These are phyloP conservation scores for Oryctes rhinoceros DNA, from an alignment of 1,140 invertebrate genomes.

Conservation along the genomic window DNA sequence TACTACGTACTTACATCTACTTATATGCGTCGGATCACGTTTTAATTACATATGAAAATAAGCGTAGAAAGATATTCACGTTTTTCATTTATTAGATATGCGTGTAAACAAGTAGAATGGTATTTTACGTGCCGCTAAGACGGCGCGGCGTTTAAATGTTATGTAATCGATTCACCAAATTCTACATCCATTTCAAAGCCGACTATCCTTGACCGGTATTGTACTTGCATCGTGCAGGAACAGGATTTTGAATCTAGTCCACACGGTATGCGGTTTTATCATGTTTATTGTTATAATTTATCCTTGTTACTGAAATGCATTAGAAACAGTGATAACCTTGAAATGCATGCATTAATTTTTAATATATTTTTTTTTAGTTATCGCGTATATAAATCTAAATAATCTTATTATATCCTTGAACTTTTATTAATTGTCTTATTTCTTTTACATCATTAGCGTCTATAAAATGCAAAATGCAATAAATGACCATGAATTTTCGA, in stretches of 20 bases:
- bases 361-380: slow-evolving; percentile 41
- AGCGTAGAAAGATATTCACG: not conserved
- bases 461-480: slow-evolving; percentile 4
- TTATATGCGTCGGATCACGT: not conserved
- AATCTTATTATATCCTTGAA: slow-evolving; percentile 42
- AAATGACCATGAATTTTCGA: not conserved
- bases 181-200: not conserved
- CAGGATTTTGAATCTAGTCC: slow-evolving; percentile 42
- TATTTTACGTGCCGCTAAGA: not conserved
- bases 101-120: slow-evolving; percentile 2
- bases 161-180: slow-evolving; percentile 22
- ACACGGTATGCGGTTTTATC: slow-evolving; percentile 41
- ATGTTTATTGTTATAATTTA: slow-evolving; percentile 35
- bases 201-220: slow-evolving; percentile 42
- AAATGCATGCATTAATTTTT: slow-evolving; percentile 42
- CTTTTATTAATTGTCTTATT: slow-evolving; percentile 40
- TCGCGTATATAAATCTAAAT: slow-evolving; percentile 38
- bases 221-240: slow-evolving; percentile 32
- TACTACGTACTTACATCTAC: not conserved
- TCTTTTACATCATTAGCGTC: not conserved
- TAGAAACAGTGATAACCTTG: slow-evolving; percentile 43
- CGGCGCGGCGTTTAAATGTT: not conserved
- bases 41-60: not conserved
- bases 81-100: not conserved
- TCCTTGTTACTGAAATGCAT: slow-evolving; percentile 43